Percentiles rank a stretch among this genome's conserved stretches.
phyloP scores from a whole-genome alignment of 1,140 invertebrate species.

The Aphidius gifuensis region DNA sequence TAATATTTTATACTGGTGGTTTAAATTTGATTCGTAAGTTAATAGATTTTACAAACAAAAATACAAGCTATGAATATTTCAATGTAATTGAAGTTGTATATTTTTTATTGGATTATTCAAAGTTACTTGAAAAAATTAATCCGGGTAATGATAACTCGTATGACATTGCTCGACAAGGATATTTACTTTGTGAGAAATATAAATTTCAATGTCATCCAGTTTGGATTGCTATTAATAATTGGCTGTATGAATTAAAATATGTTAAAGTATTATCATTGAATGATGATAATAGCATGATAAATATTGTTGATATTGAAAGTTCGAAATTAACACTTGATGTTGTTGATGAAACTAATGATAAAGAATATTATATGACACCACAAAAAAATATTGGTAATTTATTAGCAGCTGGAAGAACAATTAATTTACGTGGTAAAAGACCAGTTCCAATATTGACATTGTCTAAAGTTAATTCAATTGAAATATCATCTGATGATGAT shows the following conservation, averaged over 20 bases:
- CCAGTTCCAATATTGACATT: too few species aligned
- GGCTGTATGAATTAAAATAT: slow-evolving; percentile 19
- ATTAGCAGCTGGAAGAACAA: too few species aligned
- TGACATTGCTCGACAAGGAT: slow-evolving; percentile 25
- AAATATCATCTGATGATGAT: too few species aligned
- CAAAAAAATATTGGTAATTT: too few species aligned
- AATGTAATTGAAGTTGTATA: slow-evolving; percentile 34
- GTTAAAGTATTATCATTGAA: neutral
- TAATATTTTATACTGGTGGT: slow-evolving; percentile 44
- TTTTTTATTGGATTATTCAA: slow-evolving; percentile 37
- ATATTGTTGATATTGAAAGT: too few species aligned
- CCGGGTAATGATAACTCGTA: slow-evolving; percentile 15
- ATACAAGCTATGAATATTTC: slow-evolving; percentile 28
- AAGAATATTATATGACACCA: too few species aligned
- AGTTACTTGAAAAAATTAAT: slow-evolving; percentile 29
- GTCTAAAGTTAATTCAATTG: too few species aligned
- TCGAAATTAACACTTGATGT: too few species aligned
- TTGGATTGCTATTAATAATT: slow-evolving; percentile 28
- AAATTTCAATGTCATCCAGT: slow-evolving; percentile 37
- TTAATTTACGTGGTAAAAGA: too few species aligned
- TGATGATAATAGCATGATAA: too few species aligned
- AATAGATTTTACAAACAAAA: slow-evolving; percentile 10
- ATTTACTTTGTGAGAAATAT: slow-evolving; percentile 30
- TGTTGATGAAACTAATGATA: too few species aligned
- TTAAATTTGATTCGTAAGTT: slow-evolving; percentile 34